phyloP scores from a whole-genome alignment of 92 coral and sea anemone species.

The Zoanthus solanderi region DNA sequence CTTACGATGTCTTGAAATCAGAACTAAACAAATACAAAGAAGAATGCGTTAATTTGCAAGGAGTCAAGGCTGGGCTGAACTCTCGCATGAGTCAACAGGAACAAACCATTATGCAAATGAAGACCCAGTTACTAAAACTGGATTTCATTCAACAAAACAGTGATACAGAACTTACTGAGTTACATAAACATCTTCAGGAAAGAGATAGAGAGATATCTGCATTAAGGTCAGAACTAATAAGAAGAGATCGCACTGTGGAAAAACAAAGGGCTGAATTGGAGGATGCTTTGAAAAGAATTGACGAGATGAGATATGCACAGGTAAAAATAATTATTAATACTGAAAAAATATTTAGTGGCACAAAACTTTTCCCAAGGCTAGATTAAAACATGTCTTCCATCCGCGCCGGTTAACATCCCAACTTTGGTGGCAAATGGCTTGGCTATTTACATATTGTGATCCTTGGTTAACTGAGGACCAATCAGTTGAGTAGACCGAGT shows the following conservation, averaged over 20 bases:
- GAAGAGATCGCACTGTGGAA: slow-evolving; percentile 82
- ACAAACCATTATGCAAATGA: slow-evolving; percentile 91
- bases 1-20: slow-evolving; percentile 85
- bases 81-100: slow-evolving; percentile 92
- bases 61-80: slow-evolving; percentile 84
- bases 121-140: slow-evolving; percentile 86
- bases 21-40: slow-evolving; percentile 91
- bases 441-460: too few species aligned
- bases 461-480: too few species aligned
- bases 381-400: too few species aligned
- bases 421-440: too few species aligned
- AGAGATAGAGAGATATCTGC: slow-evolving; percentile 86
- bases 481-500: too few species aligned
- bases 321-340: slow-evolving; percentile 37
- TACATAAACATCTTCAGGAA: slow-evolving; percentile 82
- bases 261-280: slow-evolving; percentile 87
- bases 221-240: slow-evolving; percentile 79
- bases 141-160: slow-evolving; percentile 83
- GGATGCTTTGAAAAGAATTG: slow-evolving; percentile 76
- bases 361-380: too few species aligned
- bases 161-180: slow-evolving; percentile 78
- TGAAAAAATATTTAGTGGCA: too few species aligned
- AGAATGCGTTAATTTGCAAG: slow-evolving; percentile 89
- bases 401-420: too few species aligned
- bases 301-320: slow-evolving; percentile 85